Evolutionary conservation across 1,140 invertebrate genomes (phyloP), one percentile per base, ranked within the genome.

Genomic region (Phocides pigmalion): DNA sequence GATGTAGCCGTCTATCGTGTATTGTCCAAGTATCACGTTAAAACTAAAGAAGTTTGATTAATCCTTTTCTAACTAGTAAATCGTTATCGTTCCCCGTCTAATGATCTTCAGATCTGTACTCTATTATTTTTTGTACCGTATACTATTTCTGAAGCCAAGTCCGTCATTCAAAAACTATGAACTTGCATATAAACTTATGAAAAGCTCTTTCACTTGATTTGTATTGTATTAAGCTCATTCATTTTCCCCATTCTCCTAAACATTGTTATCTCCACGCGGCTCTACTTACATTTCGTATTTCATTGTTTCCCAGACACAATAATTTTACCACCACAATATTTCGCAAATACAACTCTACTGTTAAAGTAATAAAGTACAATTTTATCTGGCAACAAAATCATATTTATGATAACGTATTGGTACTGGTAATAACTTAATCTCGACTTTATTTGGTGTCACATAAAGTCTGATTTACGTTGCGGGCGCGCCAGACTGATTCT

Each of bases 401-500:
- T 61, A 61, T 61, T 61, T 61, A 49, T 49, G 58, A 49, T 61
- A 61, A 61, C 16, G 44, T 61, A 61, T 61, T 39, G 58, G 32
- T 39, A 15, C 3, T 2, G 6, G 44, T 35, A 5, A 12, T 37
- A 22, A 22, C 17, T 19, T n/a, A 50, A 62, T 50, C 42, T 22
- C 15, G 44, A 25, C 58, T 61, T 49, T 61, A 61, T 49, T 22
- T 39, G 14, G 19, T 14, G 32, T 22, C 6, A 25, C 3, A 22
- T 25, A 61, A 49, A 20, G 46, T 39, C 32, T 47, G 12, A 50
- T 61, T 39, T 49, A 20, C 46, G 58, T 49, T 49, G 58, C 12
- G 19, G 37, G n/a, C 12, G 19, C 8, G 19, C 5, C 28, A 49
- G 19, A 61, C 46, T 49, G 47, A 49, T 49, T 61, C 44, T 61